Evolutionary conservation across 1,140 invertebrate genomes (phyloP).

Genomic region (Cherax quadricarinatus): DNA sequence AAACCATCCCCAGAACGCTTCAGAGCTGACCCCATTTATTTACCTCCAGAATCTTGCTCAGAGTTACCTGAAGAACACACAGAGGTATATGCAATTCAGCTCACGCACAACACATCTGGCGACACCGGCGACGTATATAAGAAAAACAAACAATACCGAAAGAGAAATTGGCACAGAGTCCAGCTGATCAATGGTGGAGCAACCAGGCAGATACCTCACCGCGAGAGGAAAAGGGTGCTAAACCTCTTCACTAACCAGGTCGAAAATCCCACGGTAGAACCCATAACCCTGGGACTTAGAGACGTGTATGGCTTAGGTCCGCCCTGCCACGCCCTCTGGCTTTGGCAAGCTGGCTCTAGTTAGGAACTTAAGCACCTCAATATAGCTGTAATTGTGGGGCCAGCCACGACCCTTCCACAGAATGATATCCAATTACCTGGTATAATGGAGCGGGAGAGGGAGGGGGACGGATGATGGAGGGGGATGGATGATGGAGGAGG

Average conservation of each 20-base stretch:
- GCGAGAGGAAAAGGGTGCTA: background rate
- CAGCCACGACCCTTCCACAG: conserved; percentile 48
- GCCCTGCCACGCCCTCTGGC: background rate
- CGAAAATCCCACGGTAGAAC: background rate
- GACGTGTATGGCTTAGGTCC: background rate
- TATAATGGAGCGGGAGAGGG: conserved; percentile 47
- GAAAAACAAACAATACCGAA: background rate
- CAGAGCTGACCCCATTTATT: background rate
- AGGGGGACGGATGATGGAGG: background rate
- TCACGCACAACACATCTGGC: background rate
- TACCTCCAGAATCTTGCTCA: no score
- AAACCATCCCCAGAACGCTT: conserved; percentile 8
- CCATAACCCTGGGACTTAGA: background rate
- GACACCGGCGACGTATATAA: background rate
- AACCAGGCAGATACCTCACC: background rate
- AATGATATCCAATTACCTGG: conserved; percentile 65
- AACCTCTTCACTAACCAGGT: background rate
- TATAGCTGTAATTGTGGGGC: conserved; percentile 61
- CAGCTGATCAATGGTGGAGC: background rate
- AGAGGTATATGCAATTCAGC: no score
- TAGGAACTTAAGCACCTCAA: conserved; percentile 68
- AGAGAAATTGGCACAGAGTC: background rate
- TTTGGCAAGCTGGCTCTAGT: conserved; percentile 49
- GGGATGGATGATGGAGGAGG: background rate
- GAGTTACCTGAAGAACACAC: no score